These are phyloP conservation scores for Odocoileus hemionus DNA, from an alignment of 2,113 vertebrate genomes.

Conservation along the genomic window DNA sequence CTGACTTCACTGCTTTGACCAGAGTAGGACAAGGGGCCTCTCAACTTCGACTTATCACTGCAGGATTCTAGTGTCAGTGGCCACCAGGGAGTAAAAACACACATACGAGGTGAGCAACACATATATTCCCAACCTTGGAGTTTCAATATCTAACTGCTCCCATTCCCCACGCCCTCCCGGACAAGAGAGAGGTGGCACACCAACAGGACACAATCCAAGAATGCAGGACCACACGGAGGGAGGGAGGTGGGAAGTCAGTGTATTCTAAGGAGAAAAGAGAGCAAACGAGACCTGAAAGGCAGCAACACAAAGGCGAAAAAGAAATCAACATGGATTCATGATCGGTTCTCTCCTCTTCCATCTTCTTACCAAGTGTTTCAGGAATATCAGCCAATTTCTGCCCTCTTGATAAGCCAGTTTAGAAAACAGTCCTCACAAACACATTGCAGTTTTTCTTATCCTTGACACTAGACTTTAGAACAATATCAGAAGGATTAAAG, in stretches of 20 bases:
- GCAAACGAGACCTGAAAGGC: neutral
- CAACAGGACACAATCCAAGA: conserved; percentile 8
- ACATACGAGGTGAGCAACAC: conserved; percentile 20
- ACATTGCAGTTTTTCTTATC: neutral
- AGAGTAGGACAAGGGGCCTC: conserved; percentile 81
- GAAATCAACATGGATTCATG: neutral
- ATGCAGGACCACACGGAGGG: conserved; percentile 27
- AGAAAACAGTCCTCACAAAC: neutral
- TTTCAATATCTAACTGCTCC: neutral
- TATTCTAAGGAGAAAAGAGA: neutral
- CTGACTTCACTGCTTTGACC: conserved; percentile 82
- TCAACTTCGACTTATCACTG: conserved; percentile 72
- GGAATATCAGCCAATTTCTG: neutral
- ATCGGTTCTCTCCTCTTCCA: neutral
- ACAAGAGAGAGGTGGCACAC: neutral
- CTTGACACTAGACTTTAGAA: conserved; percentile 8
- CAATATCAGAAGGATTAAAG: neutral
- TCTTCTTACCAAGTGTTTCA: neutral
- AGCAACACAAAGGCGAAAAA: neutral
- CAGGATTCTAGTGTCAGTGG: conserved; percentile 82
- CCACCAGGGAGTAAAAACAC: conserved; percentile 39
- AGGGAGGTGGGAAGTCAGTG: neutral
- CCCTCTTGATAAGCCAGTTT: conserved; percentile 3
- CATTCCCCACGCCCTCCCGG: conserved; percentile 2
- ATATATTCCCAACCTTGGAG: neutral